Base-by-base conservation (phyloP, 2,888 invertebrate genomes). In the Pyrgus malvae region DNA sequence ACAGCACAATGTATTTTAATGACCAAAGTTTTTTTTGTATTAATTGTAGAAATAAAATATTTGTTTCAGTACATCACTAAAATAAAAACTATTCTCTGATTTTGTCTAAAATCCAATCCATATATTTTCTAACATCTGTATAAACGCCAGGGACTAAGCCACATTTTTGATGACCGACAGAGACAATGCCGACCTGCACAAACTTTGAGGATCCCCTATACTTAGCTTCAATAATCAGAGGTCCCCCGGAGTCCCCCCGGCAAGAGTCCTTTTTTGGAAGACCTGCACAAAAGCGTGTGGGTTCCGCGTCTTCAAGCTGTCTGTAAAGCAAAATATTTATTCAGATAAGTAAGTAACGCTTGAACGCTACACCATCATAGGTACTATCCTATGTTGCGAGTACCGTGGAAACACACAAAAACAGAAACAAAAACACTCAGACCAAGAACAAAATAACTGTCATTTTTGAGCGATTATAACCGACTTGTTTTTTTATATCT, bases 191-290 rank as follows among this genome's bases (percentile, higher is more conserved):
- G 40, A 67, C 62, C 31, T 74, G 69, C 23, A 79, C 68, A 40
- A 59, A 64, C n/a, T 67, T 60, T n/a, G 29, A 23, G 0, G 16
- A 3, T 3, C 29, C 46, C 1, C 46, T 44, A 50, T 60, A 54
- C 1, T 40, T 9, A 1, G 59, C 57, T 2, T 70, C 61, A 1
- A 69, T 57, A 78, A 91, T 89, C 33, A 94, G 72, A 0, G 94
- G 94, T 0, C 94, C 94, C 6, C 94, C 94, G 29, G 93, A 93
- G 62, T 94, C 94, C 0, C 94, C 93, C 16, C 77, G 72, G 61
- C 94, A 94, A n/a, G 93, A 92, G 65, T 93, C 93, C 35, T 83
- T 80, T 0, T 76, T 74, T 23, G 76, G 75, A 19, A 72, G 75
- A 0, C 92, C 92, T n/a, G 65, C 72, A 40, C 70, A 90, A 74